Evolutionary conservation across 2,113 vertebrate genomes (phyloP).

Genomic region (Elephas maximus): DNA sequence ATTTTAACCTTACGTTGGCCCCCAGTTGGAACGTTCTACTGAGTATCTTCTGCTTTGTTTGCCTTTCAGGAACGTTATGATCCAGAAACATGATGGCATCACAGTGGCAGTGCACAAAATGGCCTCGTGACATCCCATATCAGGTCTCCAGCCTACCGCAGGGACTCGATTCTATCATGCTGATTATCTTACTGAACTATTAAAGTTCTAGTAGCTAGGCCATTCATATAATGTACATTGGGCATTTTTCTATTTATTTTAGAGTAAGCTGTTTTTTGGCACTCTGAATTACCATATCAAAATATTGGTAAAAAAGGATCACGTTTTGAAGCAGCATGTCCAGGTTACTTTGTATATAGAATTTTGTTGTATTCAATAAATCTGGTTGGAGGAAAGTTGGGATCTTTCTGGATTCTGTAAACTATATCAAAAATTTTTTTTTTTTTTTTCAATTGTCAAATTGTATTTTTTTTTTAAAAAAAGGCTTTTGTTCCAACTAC

Average conservation of each 20-base stretch:
- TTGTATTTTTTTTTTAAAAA: background rate
- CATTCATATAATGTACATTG: background rate
- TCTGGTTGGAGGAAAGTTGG: constrained; percentile 51
- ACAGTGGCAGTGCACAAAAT: constrained; percentile 98
- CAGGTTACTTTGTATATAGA: background rate
- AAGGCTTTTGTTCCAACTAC: background rate
- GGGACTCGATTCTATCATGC: background rate
- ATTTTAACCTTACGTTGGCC: background rate
- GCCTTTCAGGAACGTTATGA: constrained; percentile 94
- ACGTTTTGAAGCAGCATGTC: background rate
- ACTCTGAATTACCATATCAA: background rate
- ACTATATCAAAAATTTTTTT: constrained; percentile 16
- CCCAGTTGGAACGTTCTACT: background rate
- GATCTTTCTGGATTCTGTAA: constrained; percentile 53
- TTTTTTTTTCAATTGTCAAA: constrained; percentile 11
- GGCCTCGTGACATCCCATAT: constrained; percentile 88
- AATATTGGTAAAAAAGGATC: background rate
- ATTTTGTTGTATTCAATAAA: constrained; percentile 75
- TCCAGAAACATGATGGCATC: constrained; percentile 96
- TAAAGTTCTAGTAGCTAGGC: background rate
- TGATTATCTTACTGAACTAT: background rate
- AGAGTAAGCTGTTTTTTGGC: constrained; percentile 33
- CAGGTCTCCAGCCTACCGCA: background rate
- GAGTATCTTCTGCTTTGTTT: background rate
- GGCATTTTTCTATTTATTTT: constrained; percentile 40